Evolutionary conservation across 2,888 invertebrate species (phyloP), one percentile per base, ranked within the genome.

Genomic region (Agrochola litura): DNA sequence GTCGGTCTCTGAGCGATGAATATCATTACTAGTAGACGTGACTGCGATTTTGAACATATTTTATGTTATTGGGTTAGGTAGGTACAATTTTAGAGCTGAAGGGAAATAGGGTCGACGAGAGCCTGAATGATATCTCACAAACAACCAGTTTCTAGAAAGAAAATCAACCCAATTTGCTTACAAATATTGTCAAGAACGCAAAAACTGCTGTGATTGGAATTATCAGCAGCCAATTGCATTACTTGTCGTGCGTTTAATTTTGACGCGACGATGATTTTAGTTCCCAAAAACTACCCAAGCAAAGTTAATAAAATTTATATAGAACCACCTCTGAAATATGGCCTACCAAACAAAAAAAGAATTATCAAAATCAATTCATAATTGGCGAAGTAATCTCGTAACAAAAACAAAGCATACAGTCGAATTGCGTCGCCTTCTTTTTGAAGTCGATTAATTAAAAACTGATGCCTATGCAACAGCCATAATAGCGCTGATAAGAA

Each of bases 21-120:
- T 85, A 74, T 56, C 73, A 81, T 86, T 85, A 85, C 52, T 54
- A 4, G 4, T 52, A 58, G 68, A 81, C 78, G 77, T 81, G 81
- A 56, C 82, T 71, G 2, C 61, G 73, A 81, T 83, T 60, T 46
- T 41, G 64, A 70, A n/a, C 58, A 79, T 73, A 67, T 67, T 70
- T 81, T 56, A 82, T 73, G 64, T 43, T 68, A 69, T 77, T 73
- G 52, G 43, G 22, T 58, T n/a, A 30, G 25, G 60, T n/a, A 30
- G 22, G 60, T n/a, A 68, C 37, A 56, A 2, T 56, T 43, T 81
- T 14, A 46, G 30, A 9, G 49, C 25, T 58, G n/a, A 49, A 16
- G 37, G 58, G 19, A n/a, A 66, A 52, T 54, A 54, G 16, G 52
- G 60, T 43, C 37, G 37, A 37, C 5, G 37, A n/a, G 8, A 2